Evolutionary conservation across 2,797 vertebrate genomes (phyloP).

Genomic region (Melanotaenia nigrans): DNA sequence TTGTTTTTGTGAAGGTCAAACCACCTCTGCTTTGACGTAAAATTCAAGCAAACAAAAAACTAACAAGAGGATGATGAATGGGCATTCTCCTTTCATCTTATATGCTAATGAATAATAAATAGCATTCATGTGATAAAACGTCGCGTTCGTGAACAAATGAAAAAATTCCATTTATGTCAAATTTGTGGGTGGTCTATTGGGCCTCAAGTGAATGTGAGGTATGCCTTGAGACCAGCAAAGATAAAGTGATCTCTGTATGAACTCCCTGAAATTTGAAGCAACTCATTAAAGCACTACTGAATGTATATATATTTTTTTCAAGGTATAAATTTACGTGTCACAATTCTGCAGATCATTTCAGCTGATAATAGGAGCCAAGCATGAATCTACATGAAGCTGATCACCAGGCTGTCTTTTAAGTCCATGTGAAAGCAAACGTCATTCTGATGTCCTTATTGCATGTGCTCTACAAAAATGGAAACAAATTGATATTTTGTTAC

Average conservation of each 20-base stretch:
- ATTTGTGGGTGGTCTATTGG: conserved; percentile 54
- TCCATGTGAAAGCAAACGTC: conserved; percentile 1
- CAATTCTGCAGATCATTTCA: conserved; percentile 38
- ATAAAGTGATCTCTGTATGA: conserved; percentile 41
- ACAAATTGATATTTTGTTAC: neutral
- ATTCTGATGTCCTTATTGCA: neutral
- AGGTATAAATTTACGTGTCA: conserved; percentile 58
- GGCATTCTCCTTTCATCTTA: conserved; percentile 25
- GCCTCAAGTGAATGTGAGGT: conserved; percentile 56
- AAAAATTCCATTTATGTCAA: conserved; percentile 23
- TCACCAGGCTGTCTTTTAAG: conserved; percentile 25
- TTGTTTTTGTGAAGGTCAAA: conserved; percentile 8
- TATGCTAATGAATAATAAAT: conserved; percentile 36
- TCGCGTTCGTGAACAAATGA: conserved; percentile 2
- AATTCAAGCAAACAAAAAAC: conserved; percentile 14
- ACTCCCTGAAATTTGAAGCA: conserved; percentile 33
- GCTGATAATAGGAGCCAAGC: conserved; percentile 16
- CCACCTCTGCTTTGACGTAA: neutral
- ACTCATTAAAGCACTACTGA: conserved; percentile 36
- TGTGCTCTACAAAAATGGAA: conserved; percentile 1
- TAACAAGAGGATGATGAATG: conserved; percentile 28
- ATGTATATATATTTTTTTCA: conserved; percentile 18
- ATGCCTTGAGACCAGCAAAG: conserved; percentile 52
- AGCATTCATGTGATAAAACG: conserved; percentile 4
- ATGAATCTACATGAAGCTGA: conserved; percentile 21